Base-by-base conservation (phyloP, 2,797 vertebrate species). In the Macrochelys suwanniensis region DNA sequence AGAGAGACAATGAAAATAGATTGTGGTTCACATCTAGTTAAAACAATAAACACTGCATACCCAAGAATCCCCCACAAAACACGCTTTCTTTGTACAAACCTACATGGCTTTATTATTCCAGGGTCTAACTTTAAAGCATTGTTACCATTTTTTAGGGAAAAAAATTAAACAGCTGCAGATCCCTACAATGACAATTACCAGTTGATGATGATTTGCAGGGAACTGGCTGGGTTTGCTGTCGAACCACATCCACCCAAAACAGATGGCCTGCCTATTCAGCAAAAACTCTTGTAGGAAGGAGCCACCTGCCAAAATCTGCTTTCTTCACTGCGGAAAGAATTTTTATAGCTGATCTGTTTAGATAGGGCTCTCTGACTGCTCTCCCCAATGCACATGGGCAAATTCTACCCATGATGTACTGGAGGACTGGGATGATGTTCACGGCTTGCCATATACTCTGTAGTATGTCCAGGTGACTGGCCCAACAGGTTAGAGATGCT, bases 101-200 rank as follows among this genome's bases (percentile, higher is more conserved):
- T 97, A 80, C 59, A 94, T 87, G 87, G 80, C 87, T 97, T 96
- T 97, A 93, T 96, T 98, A 95, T 97, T 97, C 45, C 59, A 84
- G 61, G 86, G 33, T 96, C 50, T 96, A 91, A 82, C 94, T 96
- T 97, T 93, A 97, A 98, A 97, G 81, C 76, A 94, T 96, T 98
- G 97, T 97, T 97, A 76, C 93, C 21, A 94, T 94, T 97, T 98
- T 45, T 88, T 90, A 82, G 91, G 53, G 77, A 42, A 82, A 89
- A 89, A 80, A 89, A 85, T 84, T 92, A 96, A 97, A 93, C 85
- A 93, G 81, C 89, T 97, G 89, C 94, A 91, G 89, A 97, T 97
- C 89, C 89, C 95, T 94, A 31, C 85, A 88, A 83, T 94, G 96
- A 92, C 92, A 96, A 91, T 98, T 89, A 93, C 89, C 80, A 94